Percentiles rank a stretch among this genome's conserved stretches.
These are phyloP conservation scores for Cosmopolites sordidus DNA, from an alignment of 2,888 invertebrate species.

Conservation along the genomic window DNA sequence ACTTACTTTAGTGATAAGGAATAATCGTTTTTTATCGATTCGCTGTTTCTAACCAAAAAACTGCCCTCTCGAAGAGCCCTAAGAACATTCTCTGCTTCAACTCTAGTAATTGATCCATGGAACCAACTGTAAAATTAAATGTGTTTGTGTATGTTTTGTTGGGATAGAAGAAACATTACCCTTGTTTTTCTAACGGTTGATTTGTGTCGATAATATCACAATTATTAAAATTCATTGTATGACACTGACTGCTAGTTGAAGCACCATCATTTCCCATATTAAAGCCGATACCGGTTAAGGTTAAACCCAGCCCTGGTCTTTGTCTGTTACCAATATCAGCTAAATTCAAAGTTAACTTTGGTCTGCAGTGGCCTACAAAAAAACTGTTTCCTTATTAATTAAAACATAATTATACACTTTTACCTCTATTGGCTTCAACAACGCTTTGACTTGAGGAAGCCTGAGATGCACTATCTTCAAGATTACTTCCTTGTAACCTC, in stretches of 20 bases:
- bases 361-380: slow-evolving; percentile 36
- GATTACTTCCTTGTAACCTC: slow-evolving; percentile 57
- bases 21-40: slow-evolving; percentile 89
- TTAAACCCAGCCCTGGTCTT: slow-evolving; percentile 48
- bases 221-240: slow-evolving; percentile 13
- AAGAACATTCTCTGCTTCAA: slow-evolving; percentile 86
- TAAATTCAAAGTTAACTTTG: slow-evolving; percentile 72
- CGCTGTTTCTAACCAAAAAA: slow-evolving; percentile 90
- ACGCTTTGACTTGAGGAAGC: slow-evolving; percentile 80
- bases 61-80: slow-evolving; percentile 83
- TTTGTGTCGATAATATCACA: slow-evolving; percentile 75
- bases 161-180: slow-evolving; percentile 53
- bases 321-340: slow-evolving; percentile 53
- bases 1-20: slow-evolving; percentile 92
- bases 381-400: not conserved
- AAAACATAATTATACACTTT: not conserved
- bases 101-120: slow-evolving; percentile 86
- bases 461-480: slow-evolving; percentile 71
- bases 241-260: slow-evolving; percentile 54
- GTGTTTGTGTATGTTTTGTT: not conserved
- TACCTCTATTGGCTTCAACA: slow-evolving; percentile 51
- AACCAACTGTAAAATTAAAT: slow-evolving; percentile 68
- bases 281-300: slow-evolving; percentile 43
- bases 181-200: slow-evolving; percentile 81
- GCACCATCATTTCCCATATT: slow-evolving; percentile 48